Evolutionary conservation across 2,113 vertebrate species (phyloP).

Genomic region (Periophthalmus modestus): DNA sequence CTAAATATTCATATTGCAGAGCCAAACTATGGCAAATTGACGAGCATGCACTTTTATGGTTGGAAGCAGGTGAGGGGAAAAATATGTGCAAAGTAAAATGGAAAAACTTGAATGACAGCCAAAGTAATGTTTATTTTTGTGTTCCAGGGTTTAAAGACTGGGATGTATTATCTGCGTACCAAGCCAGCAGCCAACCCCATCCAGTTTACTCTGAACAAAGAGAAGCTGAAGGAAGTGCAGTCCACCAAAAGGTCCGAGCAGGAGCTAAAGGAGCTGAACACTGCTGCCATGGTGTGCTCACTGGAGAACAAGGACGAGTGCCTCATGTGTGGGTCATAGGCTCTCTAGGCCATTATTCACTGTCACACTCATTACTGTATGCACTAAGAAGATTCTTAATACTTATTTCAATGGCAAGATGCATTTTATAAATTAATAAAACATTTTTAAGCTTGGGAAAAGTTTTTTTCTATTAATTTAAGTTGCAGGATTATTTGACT

Average conservation of each 20-base stretch:
- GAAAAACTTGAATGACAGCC: neutral
- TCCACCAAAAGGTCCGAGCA: slow-evolving; percentile 68
- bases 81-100: neutral
- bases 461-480: no score
- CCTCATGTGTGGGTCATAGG: slow-evolving; percentile 90
- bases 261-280: slow-evolving; percentile 86
- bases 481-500: no score
- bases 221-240: slow-evolving; percentile 85
- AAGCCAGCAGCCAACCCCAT: slow-evolving; percentile 96
- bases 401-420: neutral
- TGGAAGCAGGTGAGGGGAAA: slow-evolving; percentile 88
- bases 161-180: slow-evolving; percentile 98
- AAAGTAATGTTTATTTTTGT: neutral
- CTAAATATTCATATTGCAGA: slow-evolving; percentile 98
- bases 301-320: slow-evolving; percentile 95
- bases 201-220: slow-evolving; percentile 97
- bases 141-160: slow-evolving; percentile 92
- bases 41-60: slow-evolving; percentile 98
- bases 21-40: slow-evolving; percentile 97
- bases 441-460: neutral
- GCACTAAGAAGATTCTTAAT: neutral
- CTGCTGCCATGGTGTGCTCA: slow-evolving; percentile 95
- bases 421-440: neutral
- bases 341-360: neutral
- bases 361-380: neutral